These are phyloP conservation scores for Craterocephalus amniculus DNA, from an alignment of 2,797 vertebrate species.

Conservation along the genomic window DNA sequence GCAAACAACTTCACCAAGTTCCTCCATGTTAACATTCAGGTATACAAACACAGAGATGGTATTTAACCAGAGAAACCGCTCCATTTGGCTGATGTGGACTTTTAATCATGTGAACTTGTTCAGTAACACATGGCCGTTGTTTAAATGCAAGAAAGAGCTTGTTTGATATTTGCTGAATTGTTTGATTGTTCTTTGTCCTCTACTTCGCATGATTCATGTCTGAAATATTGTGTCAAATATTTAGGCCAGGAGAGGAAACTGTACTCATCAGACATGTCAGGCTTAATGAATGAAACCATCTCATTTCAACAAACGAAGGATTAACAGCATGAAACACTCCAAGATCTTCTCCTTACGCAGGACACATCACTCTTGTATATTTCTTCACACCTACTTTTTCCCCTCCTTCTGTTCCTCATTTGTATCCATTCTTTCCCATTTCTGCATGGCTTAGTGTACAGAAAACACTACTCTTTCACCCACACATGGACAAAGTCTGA, in stretches of 20 bases:
- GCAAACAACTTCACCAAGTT: conserved; percentile 25
- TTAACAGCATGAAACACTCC: conserved; percentile 1
- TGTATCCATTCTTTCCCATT: conserved; percentile 34
- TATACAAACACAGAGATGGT: conserved; percentile 2
- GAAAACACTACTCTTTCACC: conserved; percentile 6
- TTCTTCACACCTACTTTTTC: conserved; percentile 30
- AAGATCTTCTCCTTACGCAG: conserved; percentile 24
- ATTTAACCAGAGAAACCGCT: conserved; percentile 25
- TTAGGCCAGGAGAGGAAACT: conserved; percentile 8
- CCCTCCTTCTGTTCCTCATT: conserved; percentile 41
- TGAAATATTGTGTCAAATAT: not conserved
- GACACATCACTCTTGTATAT: conserved; percentile 27
- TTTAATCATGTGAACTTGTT: conserved; percentile 11
- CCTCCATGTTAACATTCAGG: conserved; percentile 35
- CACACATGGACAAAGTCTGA: not conserved
- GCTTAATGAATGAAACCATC: not conserved
- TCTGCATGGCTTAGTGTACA: conserved; percentile 70
- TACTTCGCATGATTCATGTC: conserved; percentile 9
- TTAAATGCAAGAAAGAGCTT: conserved; percentile 9
- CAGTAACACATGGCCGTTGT: not conserved
- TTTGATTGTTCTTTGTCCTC: not conserved
- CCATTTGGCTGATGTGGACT: conserved; percentile 11
- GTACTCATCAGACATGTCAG: not conserved
- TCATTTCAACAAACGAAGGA: conserved; percentile 6
- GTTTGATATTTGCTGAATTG: conserved; percentile 11